Evolutionary conservation across 2,113 vertebrate species (phyloP), one percentile per base, ranked within the genome.

Genomic region (Brachyhypopomus occidentalis): DNA sequence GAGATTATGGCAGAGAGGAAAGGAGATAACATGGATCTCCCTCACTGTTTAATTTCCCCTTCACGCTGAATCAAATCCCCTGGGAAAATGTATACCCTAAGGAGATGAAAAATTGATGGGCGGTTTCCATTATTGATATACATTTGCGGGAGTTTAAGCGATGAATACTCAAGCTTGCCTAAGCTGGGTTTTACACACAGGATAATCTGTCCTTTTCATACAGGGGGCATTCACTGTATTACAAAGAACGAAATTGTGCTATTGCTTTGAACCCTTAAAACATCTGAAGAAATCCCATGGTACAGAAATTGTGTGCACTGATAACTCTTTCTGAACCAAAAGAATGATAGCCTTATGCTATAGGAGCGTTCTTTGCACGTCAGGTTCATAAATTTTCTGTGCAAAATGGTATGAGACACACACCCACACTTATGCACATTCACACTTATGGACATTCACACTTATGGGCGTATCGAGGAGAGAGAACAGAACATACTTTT

Each of bases 121-220:
- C 80, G 84, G 77, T 85, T 85, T 89, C 86, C 71, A 84, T 92
- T 92, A 92, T 92, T 92, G 92, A 92, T 89, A 88, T 84, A 90
- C 88, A 88, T 91, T 85, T 77, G 74, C 6, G 2, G 77, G 86
- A 88, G 87, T 86, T 86, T 88, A 88, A 89, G 85, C 87, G 89
- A 90, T 89, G 71, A 91, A 91, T 92, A 87, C 83, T 90, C 88
- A 90, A 89, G 81, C 86, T 87, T 83, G 87, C 88, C 86, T 89
- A 89, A 91, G 87, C 86, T 48, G 80, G 81, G 86, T 81, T 91
- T 92, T 89, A 85, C 84, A 85, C 84, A 83, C 75, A 90, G 88
- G 91, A 90, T 91, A 92, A 91, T 92, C 90, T 84, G 80, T 88
- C 90, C 91, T 88, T 66, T 82, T 77, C 73, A 6, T 3, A 75